A percentile compares a stretch with the other conserved stretches of the same genome.
Evolutionary conservation across 1,140 invertebrate species (phyloP).

Genomic region (Hyphantria cunea): DNA sequence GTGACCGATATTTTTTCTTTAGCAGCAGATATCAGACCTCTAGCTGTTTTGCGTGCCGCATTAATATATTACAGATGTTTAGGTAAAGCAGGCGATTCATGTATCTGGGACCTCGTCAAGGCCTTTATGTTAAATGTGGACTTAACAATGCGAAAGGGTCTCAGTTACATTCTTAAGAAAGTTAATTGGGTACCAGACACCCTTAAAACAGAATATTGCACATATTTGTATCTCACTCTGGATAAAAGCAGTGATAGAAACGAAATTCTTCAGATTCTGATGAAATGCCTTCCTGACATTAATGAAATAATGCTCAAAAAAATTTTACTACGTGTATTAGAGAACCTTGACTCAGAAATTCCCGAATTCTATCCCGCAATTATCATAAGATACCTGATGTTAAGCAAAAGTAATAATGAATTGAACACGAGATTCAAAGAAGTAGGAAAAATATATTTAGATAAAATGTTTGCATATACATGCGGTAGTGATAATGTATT

Average conservation of each 20-base stretch:
- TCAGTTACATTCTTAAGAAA: conserved; percentile 27
- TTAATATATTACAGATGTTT: conserved; percentile 11
- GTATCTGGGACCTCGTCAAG: conserved; percentile 47
- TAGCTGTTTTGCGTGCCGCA: conserved; percentile 35
- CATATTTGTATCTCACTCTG: conserved; percentile 35
- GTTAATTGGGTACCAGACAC: conserved; percentile 32
- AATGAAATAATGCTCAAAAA: conserved; percentile 38
- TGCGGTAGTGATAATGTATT: not conserved
- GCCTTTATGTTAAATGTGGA: conserved; percentile 33
- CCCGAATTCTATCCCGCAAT: conserved; percentile 19
- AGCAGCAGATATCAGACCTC: conserved; percentile 26
- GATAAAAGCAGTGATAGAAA: conserved; percentile 31
- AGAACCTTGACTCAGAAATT: not conserved
- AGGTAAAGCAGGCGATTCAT: conserved; percentile 27
- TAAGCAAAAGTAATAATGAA: conserved; percentile 39
- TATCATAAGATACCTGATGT: conserved; percentile 49
- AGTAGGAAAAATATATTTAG: conserved; percentile 42
- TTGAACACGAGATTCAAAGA: conserved; percentile 43
- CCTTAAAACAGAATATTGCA: conserved; percentile 48
- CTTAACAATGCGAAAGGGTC: not conserved
- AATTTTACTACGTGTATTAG: not conserved
- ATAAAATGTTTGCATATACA: not conserved
- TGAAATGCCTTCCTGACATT: conserved; percentile 40
- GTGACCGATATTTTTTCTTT: conserved; percentile 32
- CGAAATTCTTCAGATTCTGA: conserved; percentile 32